Base-by-base conservation (phyloP, 2,888 invertebrate genomes). In the Pseudoips prasinana region DNA sequence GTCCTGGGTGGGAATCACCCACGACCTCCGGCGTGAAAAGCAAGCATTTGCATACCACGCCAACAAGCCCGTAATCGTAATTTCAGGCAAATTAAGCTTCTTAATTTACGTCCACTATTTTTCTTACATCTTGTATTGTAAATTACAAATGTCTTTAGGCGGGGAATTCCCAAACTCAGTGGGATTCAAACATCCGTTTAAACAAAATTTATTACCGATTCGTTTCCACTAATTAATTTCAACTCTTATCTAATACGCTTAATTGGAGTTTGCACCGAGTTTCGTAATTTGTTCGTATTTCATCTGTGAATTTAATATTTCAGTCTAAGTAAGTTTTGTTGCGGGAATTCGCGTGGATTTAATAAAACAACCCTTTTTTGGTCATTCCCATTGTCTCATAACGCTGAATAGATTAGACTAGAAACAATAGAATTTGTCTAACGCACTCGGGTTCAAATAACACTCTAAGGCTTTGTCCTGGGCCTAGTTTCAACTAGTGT, bases 181-280 rank as follows among this genome's bases (percentile, higher is more conserved):
- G 39, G 47, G 52, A 53, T 59, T 66, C 56, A 58, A 72, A 58
- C 67, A 65, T 62, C 60, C 60, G 56, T 33, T 58, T 60, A 65
- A 54, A 52, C 52, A 42, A 55, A 78, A 82, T 78, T 80, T 77
- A 77, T 71, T 62, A 63, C 54, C 64, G 61, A 66, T 70, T 61
- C 70, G 67, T 66, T 69, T 60, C 62, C 68, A 46, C 69, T 77
- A 78, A 81, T 82, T 82, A 81, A 80, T 80, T 79, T 75, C 56
- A 61, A 65, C 69, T 71, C 72, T 71, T 72, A 71, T 76, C 73
- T 69, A 67, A 72, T 70, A 65, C 64, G 62, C 69, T 64, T 70
- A 73, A 76, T 76, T 75, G 75, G 73, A 69, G 68, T 72, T 71
- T 7, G 4, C 20, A 20, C 3, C 7, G 7, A n/a, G 2, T 20